Percentiles rank a stretch among this genome's conserved stretches.
Conservation (phyloP, 2,797 vertebrate species). For the Ptychobarbus kaznakovi region DNA sequence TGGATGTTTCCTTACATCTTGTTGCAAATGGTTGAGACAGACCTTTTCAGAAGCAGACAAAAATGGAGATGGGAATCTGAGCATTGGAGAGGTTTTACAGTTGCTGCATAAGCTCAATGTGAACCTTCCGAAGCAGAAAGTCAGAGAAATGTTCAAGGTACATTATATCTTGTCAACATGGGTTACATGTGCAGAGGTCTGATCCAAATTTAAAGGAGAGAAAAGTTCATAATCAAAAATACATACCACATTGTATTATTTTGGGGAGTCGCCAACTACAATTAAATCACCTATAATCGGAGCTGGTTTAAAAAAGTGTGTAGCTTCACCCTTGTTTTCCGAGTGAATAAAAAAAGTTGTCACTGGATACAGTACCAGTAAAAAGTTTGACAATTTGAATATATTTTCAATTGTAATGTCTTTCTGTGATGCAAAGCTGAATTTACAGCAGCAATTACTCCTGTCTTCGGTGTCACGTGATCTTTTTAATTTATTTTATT, state of each 20-base stretch:
- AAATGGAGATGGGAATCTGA: constrained; percentile 93
- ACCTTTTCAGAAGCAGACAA: constrained; percentile 97
- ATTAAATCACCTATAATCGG: neutral
- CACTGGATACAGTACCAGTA: neutral
- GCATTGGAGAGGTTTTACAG: constrained; percentile 92
- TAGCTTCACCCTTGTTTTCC: neutral
- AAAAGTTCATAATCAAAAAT: neutral
- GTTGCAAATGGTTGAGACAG: constrained; percentile 92
- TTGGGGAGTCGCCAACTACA: neutral
- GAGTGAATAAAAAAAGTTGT: too few species aligned
- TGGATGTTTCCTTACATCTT: constrained; percentile 65
- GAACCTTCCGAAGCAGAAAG: constrained; percentile 91
- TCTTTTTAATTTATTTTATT: neutral
- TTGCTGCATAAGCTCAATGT: constrained; percentile 97
- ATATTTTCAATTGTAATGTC: neutral
- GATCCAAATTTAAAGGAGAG: neutral
- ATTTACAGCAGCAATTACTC: neutral
- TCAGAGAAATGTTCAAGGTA: constrained; percentile 97
- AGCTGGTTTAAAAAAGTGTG: neutral
- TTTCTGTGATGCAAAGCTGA: neutral
- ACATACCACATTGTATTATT: neutral
- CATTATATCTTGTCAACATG: constrained; percentile 16
- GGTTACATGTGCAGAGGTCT: neutral
- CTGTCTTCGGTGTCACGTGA: neutral
- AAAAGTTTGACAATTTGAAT: neutral